These are phyloP conservation scores for Leptinotarsa lineolata DNA, from an alignment of 1,140 invertebrate genomes.

Conservation along the genomic window DNA sequence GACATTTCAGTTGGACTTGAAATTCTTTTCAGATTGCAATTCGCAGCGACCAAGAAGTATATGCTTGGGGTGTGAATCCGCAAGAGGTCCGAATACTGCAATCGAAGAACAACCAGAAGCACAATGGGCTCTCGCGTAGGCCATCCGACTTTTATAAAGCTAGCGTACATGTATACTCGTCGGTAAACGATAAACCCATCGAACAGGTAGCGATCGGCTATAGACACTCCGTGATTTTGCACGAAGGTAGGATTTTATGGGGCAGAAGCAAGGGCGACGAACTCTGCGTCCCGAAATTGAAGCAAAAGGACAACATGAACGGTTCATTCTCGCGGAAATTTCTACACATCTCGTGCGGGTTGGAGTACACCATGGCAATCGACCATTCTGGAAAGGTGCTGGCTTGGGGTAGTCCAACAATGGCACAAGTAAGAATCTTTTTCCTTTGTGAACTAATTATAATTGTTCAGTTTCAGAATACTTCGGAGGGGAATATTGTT, in stretches of 20 bases:
- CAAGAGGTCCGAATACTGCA: slow-evolving; percentile 67
- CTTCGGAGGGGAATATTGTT: no score
- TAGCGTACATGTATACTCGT: slow-evolving; percentile 47
- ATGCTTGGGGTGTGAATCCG: slow-evolving; percentile 79
- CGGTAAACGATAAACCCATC: slow-evolving; percentile 43
- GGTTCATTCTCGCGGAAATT: slow-evolving; percentile 46
- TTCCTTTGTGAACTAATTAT: no score
- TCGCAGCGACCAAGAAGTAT: slow-evolving; percentile 68
- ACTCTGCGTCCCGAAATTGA: slow-evolving; percentile 47
- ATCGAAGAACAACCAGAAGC: slow-evolving; percentile 46
- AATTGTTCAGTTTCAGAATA: no score
- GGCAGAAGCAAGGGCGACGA: slow-evolving; percentile 52
- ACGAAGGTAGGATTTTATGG: slow-evolving; percentile 41
- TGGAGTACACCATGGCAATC: slow-evolving; percentile 73
- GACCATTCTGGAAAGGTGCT: slow-evolving; percentile 62
- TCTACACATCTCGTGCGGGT: slow-evolving; percentile 66
- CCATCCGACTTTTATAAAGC: slow-evolving; percentile 49
- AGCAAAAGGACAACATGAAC: slow-evolving; percentile 44
- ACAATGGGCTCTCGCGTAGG: slow-evolving; percentile 41
- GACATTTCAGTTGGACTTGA: not conserved
- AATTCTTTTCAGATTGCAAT: slow-evolving; percentile 66
- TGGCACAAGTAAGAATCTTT: slow-evolving; percentile 59
- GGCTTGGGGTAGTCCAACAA: slow-evolving; percentile 69
- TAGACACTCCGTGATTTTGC: slow-evolving; percentile 30
- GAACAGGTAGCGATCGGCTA: slow-evolving; percentile 51